Conservation (phyloP, 2,797 vertebrate species). For the Octomys mimax region DNA sequence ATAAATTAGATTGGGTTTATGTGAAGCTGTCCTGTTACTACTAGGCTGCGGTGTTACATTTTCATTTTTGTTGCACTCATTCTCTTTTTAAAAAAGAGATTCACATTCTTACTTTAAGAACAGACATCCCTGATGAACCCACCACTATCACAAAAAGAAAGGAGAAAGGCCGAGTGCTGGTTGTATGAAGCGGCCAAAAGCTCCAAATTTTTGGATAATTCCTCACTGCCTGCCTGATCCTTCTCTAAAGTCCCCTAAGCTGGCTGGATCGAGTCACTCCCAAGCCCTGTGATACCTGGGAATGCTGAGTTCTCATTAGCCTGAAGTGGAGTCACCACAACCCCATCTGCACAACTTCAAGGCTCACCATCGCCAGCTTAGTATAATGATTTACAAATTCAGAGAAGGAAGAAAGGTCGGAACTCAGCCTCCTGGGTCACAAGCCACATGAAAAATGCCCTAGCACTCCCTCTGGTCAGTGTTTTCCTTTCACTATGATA, state of each 20-base stretch:
- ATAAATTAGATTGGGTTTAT: constrained; percentile 81
- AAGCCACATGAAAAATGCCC: background rate
- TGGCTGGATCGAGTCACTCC: background rate
- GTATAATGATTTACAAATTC: constrained; percentile 45
- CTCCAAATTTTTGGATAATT: background rate
- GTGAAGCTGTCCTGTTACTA: constrained; percentile 70
- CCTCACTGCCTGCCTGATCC: background rate
- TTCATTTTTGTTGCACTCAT: constrained; percentile 52
- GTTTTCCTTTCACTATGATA: constrained; percentile 46
- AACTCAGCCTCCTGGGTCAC: background rate
- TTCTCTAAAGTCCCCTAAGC: background rate
- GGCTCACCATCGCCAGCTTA: background rate
- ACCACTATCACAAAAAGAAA: constrained; percentile 7
- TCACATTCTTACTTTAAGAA: constrained; percentile 13
- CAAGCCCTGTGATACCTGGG: constrained; percentile 6
- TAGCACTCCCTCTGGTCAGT: background rate
- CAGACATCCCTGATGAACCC: constrained; percentile 28
- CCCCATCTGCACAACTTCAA: constrained; percentile 37
- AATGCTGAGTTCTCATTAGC: constrained; percentile 54
- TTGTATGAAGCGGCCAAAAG: background rate
- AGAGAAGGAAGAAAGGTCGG: background rate
- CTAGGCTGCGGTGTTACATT: constrained; percentile 9
- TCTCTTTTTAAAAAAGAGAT: constrained; percentile 16
- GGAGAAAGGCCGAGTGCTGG: background rate
- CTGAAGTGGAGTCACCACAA: background rate